Evolutionary conservation across 2,888 invertebrate genomes (phyloP), one percentile per base, ranked within the genome.

Genomic region (Microctonus hyperodae): DNA sequence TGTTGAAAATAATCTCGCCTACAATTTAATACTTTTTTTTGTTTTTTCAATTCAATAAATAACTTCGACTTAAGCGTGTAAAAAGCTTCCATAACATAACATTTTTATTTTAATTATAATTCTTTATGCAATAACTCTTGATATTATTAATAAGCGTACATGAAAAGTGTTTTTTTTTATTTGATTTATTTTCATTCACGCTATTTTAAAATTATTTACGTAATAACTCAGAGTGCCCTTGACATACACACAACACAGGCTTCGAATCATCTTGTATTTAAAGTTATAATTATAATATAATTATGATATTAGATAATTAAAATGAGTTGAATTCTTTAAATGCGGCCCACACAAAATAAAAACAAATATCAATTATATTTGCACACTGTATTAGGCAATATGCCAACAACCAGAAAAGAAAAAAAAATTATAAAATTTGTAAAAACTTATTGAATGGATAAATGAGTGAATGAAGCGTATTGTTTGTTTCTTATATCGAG

Each of bases 321-420:
- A 55, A 25, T 50, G 33, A 16, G 35, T 62, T 50, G 16, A 62
- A 66, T 51, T 63, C 51, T 10, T 51, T 23, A n/a, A 44, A 51
- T 23, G 11, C 51, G 51, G 51, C 4, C 25, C 25, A 23, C 51
- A 51, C 1, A 20, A 50, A 9, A 23, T 25, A 23, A 13, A 53
- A 35, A 56, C 40, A 40, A 22, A 40, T 66, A 67, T 59, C 59
- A 25, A 62, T 65, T 35, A 61, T 69, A 63, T 63, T 71, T 74
- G 74, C 74, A 71, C 71, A 76, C 69, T 75, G 72, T 76, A 75
- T 75, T 75, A 68, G 70, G 73, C 70, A 10, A 58, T 20, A 66
- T 20, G 37, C 40, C 40, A 50, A 7, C 31, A 31, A 35, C 1
- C 1, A 35, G 5, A 10, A 35, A 35, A 44, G 16, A 67, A 68